Evolutionary conservation across 2,797 vertebrate genomes (phyloP).

Genomic region (Trichosurus vulpecula): DNA sequence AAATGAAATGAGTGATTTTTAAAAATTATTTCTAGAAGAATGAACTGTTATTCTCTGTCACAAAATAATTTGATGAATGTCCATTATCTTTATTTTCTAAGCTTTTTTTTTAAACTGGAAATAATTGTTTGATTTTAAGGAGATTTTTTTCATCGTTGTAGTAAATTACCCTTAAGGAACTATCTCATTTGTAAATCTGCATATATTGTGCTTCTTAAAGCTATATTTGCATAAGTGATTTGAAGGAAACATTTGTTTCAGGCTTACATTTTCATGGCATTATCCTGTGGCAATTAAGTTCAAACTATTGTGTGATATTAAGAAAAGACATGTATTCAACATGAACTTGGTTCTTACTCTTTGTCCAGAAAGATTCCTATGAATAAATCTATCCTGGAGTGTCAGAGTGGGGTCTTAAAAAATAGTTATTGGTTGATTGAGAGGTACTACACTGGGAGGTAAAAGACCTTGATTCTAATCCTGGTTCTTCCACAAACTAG

Average conservation of each 20-base stretch:
- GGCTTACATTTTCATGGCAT: slow-evolving; percentile 55
- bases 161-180: slow-evolving; percentile 61
- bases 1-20: slow-evolving; percentile 62
- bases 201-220: slow-evolving; percentile 69
- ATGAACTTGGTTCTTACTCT: slow-evolving; percentile 7
- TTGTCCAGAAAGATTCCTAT: background rate
- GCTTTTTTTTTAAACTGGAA: slow-evolving; percentile 60
- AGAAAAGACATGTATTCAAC: slow-evolving; percentile 34
- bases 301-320: slow-evolving; percentile 39
- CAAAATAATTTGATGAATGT: slow-evolving; percentile 37
- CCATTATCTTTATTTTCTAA: slow-evolving; percentile 57
- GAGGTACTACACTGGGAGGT: background rate
- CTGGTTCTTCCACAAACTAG: background rate
- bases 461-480: background rate
- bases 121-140: slow-evolving; percentile 51
- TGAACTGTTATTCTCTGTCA: slow-evolving; percentile 52
- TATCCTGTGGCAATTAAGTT: slow-evolving; percentile 57
- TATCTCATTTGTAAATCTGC: slow-evolving; percentile 68
- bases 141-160: background rate
- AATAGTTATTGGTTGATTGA: background rate
- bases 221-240: slow-evolving; percentile 74
- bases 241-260: slow-evolving; percentile 70
- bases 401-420: background rate
- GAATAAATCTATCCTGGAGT: background rate
- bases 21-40: slow-evolving; percentile 67